Conservation (phyloP, 2,888 invertebrate genomes). For the Yponomeuta evonymella region DNA sequence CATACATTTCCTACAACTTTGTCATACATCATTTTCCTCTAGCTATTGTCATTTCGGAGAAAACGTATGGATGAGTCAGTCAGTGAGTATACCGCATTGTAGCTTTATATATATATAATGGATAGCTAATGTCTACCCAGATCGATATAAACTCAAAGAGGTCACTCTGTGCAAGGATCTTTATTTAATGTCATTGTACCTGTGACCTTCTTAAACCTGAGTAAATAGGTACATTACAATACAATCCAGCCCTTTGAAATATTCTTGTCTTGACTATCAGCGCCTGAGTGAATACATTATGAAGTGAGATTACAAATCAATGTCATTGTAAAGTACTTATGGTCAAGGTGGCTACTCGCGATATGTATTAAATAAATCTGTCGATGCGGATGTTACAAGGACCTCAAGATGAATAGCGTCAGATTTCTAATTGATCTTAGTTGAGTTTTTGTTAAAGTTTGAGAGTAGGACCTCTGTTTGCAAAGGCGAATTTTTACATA, state of each 20-base stretch:
- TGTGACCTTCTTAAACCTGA: neutral
- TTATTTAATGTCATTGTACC: neutral
- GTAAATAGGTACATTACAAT: neutral
- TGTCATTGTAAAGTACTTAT: conserved; percentile 16
- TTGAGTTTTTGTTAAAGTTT: neutral
- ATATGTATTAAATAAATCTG: neutral
- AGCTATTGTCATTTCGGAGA: no score
- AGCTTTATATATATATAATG: no score
- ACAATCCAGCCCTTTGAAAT: conserved; percentile 3
- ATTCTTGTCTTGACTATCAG: conserved; percentile 5
- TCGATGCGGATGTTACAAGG: neutral
- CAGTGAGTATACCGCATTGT: no score
- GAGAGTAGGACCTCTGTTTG: neutral
- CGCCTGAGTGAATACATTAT: conserved; percentile 6
- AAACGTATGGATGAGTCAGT: no score
- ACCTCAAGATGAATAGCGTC: no score
- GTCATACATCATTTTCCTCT: no score
- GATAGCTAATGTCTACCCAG: neutral
- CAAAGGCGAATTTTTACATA: conserved; percentile 30
- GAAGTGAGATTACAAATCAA: conserved; percentile 19
- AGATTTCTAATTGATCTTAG: neutral
- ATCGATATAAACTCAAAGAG: neutral
- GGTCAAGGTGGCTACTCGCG: conserved; percentile 8
- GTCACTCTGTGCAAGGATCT: neutral
- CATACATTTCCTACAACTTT: no score